phyloP scores from a whole-genome alignment of 2,797 vertebrate species.

The Okamejei kenojei region DNA sequence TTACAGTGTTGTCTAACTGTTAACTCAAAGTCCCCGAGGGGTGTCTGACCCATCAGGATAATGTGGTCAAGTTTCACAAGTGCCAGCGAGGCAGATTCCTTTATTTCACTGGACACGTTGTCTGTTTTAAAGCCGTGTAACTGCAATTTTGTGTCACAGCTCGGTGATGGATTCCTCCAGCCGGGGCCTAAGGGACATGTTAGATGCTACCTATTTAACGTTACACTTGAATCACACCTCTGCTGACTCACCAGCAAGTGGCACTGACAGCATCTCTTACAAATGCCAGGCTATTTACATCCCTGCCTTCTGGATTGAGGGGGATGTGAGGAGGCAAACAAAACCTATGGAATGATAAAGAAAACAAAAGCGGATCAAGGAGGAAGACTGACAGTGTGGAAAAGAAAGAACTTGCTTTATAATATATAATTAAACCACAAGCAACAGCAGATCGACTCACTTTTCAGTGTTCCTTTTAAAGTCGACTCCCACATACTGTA shows the following conservation, averaged over 20 bases:
- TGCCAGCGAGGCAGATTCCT: neutral
- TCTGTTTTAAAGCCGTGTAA: neutral
- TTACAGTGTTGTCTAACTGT: neutral
- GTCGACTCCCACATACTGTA: neutral
- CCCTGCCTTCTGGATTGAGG: slow-evolving; percentile 20
- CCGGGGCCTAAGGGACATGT: neutral
- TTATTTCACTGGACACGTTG: neutral
- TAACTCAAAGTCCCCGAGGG: neutral
- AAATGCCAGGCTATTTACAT: slow-evolving; percentile 29
- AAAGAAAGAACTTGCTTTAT: neutral
- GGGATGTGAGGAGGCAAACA: slow-evolving; percentile 25
- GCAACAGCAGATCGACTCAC: neutral
- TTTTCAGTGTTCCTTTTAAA: neutral
- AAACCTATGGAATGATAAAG: neutral
- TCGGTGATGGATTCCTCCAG: neutral
- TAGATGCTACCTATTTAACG: slow-evolving; percentile 3
- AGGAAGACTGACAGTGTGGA: neutral
- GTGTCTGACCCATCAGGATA: neutral
- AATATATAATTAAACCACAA: neutral
- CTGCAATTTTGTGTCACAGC: neutral
- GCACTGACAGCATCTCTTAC: slow-evolving; percentile 25
- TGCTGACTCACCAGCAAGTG: slow-evolving; percentile 16
- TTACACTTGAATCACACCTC: slow-evolving; percentile 30
- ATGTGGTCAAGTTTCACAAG: no score
- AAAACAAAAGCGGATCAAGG: neutral